phyloP scores from a whole-genome alignment of 2,888 invertebrate species.

The Teleiodes luculella region DNA sequence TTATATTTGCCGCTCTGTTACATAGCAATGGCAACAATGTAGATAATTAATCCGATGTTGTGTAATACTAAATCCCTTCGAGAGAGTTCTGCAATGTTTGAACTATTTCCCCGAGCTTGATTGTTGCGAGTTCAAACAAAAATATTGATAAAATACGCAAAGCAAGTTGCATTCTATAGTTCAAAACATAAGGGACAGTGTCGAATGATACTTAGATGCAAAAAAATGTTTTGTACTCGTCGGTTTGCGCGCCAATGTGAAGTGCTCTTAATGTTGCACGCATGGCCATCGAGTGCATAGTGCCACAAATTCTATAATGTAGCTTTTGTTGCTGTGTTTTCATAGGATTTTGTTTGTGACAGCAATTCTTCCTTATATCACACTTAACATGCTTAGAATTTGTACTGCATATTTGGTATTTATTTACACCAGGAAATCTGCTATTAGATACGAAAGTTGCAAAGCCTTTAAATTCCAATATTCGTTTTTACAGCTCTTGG shows the following conservation, averaged over 20 bases:
- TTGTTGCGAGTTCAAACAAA: constrained; percentile 19
- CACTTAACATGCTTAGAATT: too few species aligned
- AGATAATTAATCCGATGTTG: background rate
- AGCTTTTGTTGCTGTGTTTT: constrained; percentile 41
- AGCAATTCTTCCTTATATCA: constrained; percentile 8
- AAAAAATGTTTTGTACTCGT: constrained; percentile 29
- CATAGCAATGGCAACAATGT: background rate
- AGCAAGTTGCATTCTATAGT: background rate
- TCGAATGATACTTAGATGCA: background rate
- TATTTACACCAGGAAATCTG: too few species aligned
- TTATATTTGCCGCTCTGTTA: too few species aligned
- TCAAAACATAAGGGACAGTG: background rate
- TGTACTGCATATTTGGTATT: too few species aligned
- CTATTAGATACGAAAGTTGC: too few species aligned
- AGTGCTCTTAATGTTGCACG: constrained; percentile 64
- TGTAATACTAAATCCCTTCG: constrained; percentile 11
- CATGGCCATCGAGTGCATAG: constrained; percentile 58
- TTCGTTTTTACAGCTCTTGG: too few species aligned
- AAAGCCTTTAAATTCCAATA: too few species aligned
- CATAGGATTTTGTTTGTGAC: constrained; percentile 41
- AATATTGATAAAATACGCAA: background rate
- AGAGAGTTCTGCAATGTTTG: constrained; percentile 23
- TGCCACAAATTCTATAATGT: constrained; percentile 37
- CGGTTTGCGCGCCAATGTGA: constrained; percentile 58
- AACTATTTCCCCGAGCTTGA: constrained; percentile 16